A percentile compares a stretch with the other conserved stretches of the same genome.
Conservation (phyloP, 2,797 vertebrate genomes). For the Scarus forsteni region DNA sequence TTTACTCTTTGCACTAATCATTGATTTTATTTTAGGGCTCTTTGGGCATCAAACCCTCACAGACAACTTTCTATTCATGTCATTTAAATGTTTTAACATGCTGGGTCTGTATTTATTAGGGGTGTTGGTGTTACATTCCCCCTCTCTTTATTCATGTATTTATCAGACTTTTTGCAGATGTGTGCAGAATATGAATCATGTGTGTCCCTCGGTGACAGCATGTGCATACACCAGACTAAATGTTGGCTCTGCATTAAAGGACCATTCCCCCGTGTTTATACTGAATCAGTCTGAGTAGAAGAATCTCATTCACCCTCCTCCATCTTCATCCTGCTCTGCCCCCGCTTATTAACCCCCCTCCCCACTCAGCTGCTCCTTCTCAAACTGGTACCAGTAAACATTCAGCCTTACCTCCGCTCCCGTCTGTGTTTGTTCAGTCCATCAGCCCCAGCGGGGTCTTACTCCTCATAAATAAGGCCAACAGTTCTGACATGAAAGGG, state of each 20-base stretch:
- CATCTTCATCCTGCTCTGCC: constrained; percentile 34
- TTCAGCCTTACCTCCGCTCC: constrained; percentile 50
- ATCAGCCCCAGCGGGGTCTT: constrained; percentile 50
- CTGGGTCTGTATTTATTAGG: too few relatives aligned
- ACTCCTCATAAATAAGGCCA: constrained; percentile 70
- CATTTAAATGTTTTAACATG: too few relatives aligned
- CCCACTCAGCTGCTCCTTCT: constrained; percentile 33
- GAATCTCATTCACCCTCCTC: constrained; percentile 41
- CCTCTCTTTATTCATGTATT: constrained; percentile 37
- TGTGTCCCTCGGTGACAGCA: constrained; percentile 51
- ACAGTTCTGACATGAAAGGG: constrained; percentile 66
- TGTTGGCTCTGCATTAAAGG: constrained; percentile 78
- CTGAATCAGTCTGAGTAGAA: constrained; percentile 58
- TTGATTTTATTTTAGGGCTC: too few relatives aligned
- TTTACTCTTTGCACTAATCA: too few relatives aligned
- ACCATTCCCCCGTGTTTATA: constrained; percentile 68
- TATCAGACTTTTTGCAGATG: constrained; percentile 73
- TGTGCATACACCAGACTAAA: constrained; percentile 49
- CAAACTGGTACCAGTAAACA: constrained; percentile 54
- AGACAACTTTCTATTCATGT: too few relatives aligned
- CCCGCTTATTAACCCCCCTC: constrained; percentile 65
- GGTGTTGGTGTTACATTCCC: background rate
- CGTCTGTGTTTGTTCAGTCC: constrained; percentile 53
- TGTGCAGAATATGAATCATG: constrained; percentile 73
- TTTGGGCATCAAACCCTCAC: too few relatives aligned